Evolutionary conservation across 1,140 invertebrate species (phyloP), one percentile per base, ranked within the genome.

Genomic region (Cotesia vestalis): DNA sequence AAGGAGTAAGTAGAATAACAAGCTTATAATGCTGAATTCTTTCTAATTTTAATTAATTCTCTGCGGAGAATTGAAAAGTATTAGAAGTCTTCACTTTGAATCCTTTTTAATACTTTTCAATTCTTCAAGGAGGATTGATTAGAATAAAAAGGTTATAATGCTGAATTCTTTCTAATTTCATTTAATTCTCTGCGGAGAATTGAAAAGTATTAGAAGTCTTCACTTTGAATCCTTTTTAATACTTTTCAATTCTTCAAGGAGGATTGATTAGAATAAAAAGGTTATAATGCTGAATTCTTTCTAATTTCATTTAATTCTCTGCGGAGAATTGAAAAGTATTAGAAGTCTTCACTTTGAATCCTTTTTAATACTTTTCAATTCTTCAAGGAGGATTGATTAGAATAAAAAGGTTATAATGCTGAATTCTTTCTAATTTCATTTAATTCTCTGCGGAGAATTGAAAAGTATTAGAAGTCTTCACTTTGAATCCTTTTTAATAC

Each of bases 131-230:
- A 46, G 8, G 5, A 46, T 46, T 46, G 4, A 46, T 6, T 2
- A 46, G 40, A 2, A 46, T 46, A 0, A 46, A 46, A 46, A 46
- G 40, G 1, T 46, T 46, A 0, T 6, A 46, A 46, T 6, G 40
- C 4, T 46, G 40, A 46, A 46, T 46, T 46, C 40, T 57, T 57
- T 20, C n/a, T 5, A 55, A 55, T 55, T 4, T 12, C 14, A 55
- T 20, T 55, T 6, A 20, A 55, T 55, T 55, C 53, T 55, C 53
- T 55, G 17, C 11, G 17, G 53, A 55, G 53, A n/a, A 55, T 55
- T 55, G 1, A 55, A 20, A 20, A 55, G 53, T 55, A 20, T 4
- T 2, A 55, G 2, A 11, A n/a, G 4, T 55, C 14, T 55, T 4
- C 1, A 1, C 2, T 55, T 0, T 55, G 6, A 55, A 55, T 20